Percentiles rank a stretch among this genome's conserved stretches.
phyloP scores from a whole-genome alignment of 2,113 vertebrate genomes.

The Rhea pennata region DNA sequence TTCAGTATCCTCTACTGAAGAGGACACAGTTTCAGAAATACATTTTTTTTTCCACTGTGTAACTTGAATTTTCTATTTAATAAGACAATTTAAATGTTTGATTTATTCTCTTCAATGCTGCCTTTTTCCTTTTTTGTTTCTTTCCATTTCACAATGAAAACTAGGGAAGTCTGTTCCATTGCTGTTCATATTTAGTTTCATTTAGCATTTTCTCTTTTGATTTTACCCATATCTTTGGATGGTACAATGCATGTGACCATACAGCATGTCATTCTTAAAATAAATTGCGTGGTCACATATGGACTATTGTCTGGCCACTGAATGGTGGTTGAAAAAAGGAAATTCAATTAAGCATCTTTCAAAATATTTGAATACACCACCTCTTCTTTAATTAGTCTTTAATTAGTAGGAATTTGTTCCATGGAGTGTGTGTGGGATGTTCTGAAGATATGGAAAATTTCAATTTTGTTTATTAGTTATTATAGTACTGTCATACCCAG shows the following conservation, averaged over 20 bases:
- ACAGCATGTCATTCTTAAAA: not conserved
- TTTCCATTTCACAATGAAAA: not conserved
- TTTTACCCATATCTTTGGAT: not conserved
- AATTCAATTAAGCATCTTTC: slow-evolving; percentile 13
- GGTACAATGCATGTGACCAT: not conserved
- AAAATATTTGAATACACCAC: not conserved
- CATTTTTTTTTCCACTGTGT: not conserved
- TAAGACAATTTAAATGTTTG: not conserved
- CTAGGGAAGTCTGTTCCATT: not conserved
- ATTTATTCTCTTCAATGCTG: not conserved
- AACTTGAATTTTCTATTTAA: not conserved
- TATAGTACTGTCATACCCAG: not conserved
- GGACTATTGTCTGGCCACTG: not conserved
- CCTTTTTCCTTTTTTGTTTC: not conserved
- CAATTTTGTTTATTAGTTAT: not conserved
- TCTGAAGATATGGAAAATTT: not conserved
- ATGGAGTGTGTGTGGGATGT: not conserved
- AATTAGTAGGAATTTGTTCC: not conserved
- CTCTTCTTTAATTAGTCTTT: not conserved
- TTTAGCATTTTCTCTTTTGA: not conserved
- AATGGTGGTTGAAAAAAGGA: not conserved
- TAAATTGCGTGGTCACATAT: not conserved
- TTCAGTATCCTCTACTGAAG: not conserved
- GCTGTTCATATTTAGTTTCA: not conserved
- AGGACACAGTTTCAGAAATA: not conserved